Evolutionary conservation across 2,888 invertebrate species (phyloP).

Genomic region (Chydorus sphaericus): DNA sequence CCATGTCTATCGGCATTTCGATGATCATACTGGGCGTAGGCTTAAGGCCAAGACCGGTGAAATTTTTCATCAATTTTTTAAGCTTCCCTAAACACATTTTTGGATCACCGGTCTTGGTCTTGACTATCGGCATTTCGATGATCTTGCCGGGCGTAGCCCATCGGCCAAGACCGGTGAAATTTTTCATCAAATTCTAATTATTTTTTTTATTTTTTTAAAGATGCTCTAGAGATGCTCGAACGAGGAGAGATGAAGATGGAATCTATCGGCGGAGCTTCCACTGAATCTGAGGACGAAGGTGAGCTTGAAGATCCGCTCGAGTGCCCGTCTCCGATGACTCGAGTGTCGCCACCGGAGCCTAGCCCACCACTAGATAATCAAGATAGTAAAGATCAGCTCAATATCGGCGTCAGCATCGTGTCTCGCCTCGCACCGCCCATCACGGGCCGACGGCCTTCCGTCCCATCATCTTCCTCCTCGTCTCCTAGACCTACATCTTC

Average conservation of each 20-base stretch:
- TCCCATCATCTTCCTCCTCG: slow-evolving; percentile 1
- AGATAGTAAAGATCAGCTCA: slow-evolving; percentile 6
- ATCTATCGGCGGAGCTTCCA: slow-evolving; percentile 32
- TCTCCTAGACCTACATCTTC: neutral
- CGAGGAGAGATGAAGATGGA: slow-evolving; percentile 75
- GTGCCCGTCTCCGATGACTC: slow-evolving; percentile 4
- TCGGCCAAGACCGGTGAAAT: too few species aligned
- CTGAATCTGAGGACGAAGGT: slow-evolving; percentile 45
- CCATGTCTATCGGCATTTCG: too few species aligned
- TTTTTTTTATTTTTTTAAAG: slow-evolving; percentile 30
- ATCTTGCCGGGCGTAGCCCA: too few species aligned
- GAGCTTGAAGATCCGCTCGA: slow-evolving; percentile 7
- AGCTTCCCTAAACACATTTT: too few species aligned
- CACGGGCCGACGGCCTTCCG: slow-evolving; percentile 1
- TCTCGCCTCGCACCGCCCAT: slow-evolving; percentile 1
- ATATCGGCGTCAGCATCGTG: slow-evolving; percentile 10
- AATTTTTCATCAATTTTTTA: too few species aligned
- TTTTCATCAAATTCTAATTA: too few species aligned
- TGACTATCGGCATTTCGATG: too few species aligned
- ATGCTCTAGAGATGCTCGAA: slow-evolving; percentile 66
- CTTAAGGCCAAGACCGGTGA: too few species aligned
- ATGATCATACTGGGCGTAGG: too few species aligned
- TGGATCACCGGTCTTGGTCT: too few species aligned
- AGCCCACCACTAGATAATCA: slow-evolving; percentile 8
- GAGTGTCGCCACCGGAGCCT: slow-evolving; percentile 6